These are phyloP conservation scores for Liposcelis brunnea DNA, from an alignment of 2,888 invertebrate species.

Conservation along the genomic window DNA sequence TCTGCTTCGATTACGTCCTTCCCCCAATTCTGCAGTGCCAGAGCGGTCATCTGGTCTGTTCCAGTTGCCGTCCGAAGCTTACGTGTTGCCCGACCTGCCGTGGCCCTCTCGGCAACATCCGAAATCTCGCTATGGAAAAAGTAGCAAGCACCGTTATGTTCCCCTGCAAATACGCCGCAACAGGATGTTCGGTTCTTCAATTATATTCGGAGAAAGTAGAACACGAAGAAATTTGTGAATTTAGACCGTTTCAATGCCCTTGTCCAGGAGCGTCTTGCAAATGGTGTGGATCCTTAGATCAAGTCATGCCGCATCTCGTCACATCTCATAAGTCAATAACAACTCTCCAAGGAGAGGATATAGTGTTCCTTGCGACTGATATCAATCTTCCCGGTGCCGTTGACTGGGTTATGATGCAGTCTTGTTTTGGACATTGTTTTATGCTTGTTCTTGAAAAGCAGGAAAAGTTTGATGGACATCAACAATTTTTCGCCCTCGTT, in stretches of 20 bases:
- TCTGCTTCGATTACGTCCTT: slow-evolving; percentile 98
- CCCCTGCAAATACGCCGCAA: slow-evolving; percentile 94
- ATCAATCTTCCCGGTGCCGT: slow-evolving; percentile 98
- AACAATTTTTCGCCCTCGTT: slow-evolving; percentile 95
- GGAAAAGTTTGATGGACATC: slow-evolving; percentile 92
- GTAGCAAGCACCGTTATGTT: slow-evolving; percentile 97
- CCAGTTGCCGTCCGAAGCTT: slow-evolving; percentile 90
- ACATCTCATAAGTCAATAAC: slow-evolving; percentile 97
- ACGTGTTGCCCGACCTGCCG: slow-evolving; percentile 97
- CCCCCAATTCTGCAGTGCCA: slow-evolving; percentile 98
- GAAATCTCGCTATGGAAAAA: slow-evolving; percentile 99
- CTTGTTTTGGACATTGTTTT: slow-evolving; percentile 97
- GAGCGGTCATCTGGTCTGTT: slow-evolving; percentile 96
- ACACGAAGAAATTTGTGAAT: slow-evolving; percentile 97
- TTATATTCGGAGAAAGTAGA: slow-evolving; percentile 96
- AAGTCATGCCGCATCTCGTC: slow-evolving; percentile 97
- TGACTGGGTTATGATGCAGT: slow-evolving; percentile 99
- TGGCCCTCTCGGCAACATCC: slow-evolving; percentile 88
- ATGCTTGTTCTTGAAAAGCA: slow-evolving; percentile 99
- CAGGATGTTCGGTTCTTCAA: slow-evolving; percentile 82
- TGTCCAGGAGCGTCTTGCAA: slow-evolving; percentile 99
- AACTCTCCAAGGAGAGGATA: slow-evolving; percentile 95
- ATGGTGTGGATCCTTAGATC: slow-evolving; percentile 95
- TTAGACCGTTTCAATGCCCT: slow-evolving; percentile 94
- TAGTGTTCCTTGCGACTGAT: slow-evolving; percentile 97